Percentiles rank a stretch among this genome's conserved stretches.
phyloP scores from a whole-genome alignment of 2,888 invertebrate genomes.

The Agrypnus murinus region DNA sequence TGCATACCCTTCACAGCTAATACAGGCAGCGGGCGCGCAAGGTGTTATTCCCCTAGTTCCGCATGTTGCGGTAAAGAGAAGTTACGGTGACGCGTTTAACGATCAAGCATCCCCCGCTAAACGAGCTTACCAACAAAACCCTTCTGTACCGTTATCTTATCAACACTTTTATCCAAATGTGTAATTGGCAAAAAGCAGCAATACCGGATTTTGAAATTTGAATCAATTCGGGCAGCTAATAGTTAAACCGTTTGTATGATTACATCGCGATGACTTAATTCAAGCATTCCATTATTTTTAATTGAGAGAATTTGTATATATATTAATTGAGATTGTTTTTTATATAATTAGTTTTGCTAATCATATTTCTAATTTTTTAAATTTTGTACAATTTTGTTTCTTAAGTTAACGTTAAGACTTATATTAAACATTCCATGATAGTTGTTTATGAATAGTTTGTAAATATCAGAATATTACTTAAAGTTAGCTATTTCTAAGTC shows the following conservation, averaged over 20 bases:
- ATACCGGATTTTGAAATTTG: too few relatives aligned
- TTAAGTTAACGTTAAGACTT: slow-evolving; percentile 12
- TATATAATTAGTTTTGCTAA: neutral
- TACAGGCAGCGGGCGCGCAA: slow-evolving; percentile 58
- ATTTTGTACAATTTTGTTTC: too few relatives aligned
- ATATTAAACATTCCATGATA: slow-evolving; percentile 21
- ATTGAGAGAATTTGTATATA: neutral
- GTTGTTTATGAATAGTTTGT: neutral
- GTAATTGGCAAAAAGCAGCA: too few relatives aligned
- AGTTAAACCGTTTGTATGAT: too few relatives aligned
- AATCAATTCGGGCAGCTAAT: too few relatives aligned
- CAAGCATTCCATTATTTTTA: slow-evolving; percentile 16
- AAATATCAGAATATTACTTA: slow-evolving; percentile 1
- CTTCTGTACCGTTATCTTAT: slow-evolving; percentile 64
- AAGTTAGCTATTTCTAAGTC: neutral
- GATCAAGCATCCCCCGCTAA: slow-evolving; percentile 67
- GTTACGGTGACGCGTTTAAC: slow-evolving; percentile 70
- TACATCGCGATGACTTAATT: too few relatives aligned
- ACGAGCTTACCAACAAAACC: slow-evolving; percentile 65
- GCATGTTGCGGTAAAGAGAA: slow-evolving; percentile 68
- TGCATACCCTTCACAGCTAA: slow-evolving; percentile 60
- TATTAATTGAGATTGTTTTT: neutral
- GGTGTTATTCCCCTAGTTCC: slow-evolving; percentile 64
- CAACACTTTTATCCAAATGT: slow-evolving; percentile 66
- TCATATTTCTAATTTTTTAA: neutral